Conservation (phyloP, 2,113 vertebrate species). For the Neolamprologus variostigma region DNA sequence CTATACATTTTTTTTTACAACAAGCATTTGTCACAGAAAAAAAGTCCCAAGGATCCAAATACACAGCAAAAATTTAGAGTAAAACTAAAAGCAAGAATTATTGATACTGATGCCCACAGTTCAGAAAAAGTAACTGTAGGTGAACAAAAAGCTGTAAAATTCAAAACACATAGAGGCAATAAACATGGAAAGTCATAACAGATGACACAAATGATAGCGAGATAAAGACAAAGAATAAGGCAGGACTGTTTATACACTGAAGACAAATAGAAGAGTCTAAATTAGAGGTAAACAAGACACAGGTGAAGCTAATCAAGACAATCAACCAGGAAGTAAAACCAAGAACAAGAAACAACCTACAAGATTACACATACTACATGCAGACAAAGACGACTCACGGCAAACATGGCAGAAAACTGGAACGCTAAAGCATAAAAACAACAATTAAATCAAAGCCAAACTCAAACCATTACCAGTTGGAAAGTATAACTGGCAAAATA, state of each 20-base stretch:
- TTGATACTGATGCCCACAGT: background rate
- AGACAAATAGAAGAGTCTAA: background rate
- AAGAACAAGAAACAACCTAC: background rate
- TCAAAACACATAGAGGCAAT: background rate
- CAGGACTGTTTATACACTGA: background rate
- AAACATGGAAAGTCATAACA: background rate
- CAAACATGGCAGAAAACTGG: background rate
- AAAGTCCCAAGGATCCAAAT: background rate
- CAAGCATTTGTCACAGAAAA: background rate
- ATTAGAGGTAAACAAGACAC: background rate
- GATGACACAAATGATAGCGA: background rate
- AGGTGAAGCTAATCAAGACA: background rate
- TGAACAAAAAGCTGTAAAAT: background rate
- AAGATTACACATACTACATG: background rate
- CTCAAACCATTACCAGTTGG: background rate
- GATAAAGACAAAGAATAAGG: background rate
- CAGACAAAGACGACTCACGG: background rate
- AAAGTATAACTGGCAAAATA: background rate
- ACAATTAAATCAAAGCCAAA: background rate
- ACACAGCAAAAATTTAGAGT: accelerated
- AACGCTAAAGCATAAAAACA: background rate
- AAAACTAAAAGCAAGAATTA: background rate
- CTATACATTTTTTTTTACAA: background rate
- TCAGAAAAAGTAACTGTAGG: background rate
- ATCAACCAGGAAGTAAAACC: background rate